Evolutionary conservation across 2,797 vertebrate species (phyloP), one percentile per base, ranked within the genome.

Genomic region (Arremon aurantiirostris): DNA sequence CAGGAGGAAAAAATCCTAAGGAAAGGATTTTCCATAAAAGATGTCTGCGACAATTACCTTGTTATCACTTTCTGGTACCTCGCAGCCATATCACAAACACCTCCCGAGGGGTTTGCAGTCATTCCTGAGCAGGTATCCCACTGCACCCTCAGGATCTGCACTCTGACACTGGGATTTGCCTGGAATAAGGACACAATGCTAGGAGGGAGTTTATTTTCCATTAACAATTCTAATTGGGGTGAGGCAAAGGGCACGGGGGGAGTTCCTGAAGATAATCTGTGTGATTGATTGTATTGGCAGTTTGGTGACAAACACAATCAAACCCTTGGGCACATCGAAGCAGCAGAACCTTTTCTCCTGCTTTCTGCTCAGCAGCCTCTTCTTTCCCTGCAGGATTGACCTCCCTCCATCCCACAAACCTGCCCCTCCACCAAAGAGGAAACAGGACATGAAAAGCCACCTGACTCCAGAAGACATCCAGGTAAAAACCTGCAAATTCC

Each of bases 381-480:
- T 95, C 80, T 75, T 68, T 66, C 32, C 59, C 86, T 53, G 44
- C 98, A 99, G 99, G 97, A 98, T 97, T 26, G 98, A 99, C 96
- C 97, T 98, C 90, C 98, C 98, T 44, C 97, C 98, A 5, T 98
- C 98, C 81, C 98, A 98, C 97, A 99, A 99, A 92, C 98, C 98
- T 3, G 98, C 97, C 92, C 98, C 98, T 88, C 98, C 98, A 23
- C 98, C 98, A 8, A 98, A 98, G 96, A 98, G 98, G 97, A 99
- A 99, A 97, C 98, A 98, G 16, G 98, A 99, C 80, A 94, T 97
- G 97, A 98, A 99, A 97, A 98, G 98, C 83, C 98, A 98, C 95
- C 95, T 98, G 97, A 98, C 98, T 39, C 98, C 98, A 37, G 98
- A 99, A 16, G 98, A 99, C 93, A 99, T 99, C 96, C 99, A 99